phyloP scores from a whole-genome alignment of 2,888 invertebrate species.

The Elegia similella region DNA sequence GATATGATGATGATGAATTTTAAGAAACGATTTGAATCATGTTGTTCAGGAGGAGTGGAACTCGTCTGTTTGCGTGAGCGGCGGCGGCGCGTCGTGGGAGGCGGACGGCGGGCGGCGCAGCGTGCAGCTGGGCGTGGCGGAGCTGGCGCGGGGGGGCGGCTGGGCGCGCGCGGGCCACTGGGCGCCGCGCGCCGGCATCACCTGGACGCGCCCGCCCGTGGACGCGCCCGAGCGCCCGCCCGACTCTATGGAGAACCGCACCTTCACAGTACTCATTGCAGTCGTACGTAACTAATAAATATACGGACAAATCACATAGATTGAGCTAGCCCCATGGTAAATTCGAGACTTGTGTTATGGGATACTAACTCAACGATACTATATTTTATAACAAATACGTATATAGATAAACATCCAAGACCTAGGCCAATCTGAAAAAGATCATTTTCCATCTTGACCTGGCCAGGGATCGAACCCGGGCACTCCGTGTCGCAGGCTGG shows the following conservation, averaged over 20 bases:
- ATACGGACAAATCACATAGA: no score
- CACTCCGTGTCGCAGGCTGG: no score
- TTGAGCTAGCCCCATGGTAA: no score
- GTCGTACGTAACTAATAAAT: slow-evolving; percentile 33
- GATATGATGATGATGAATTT: no score
- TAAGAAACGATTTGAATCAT: no score
- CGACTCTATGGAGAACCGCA: slow-evolving; percentile 65
- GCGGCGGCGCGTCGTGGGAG: slow-evolving; percentile 43
- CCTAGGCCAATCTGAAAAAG: no score
- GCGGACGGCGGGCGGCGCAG: slow-evolving; percentile 47
- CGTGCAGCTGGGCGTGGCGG: slow-evolving; percentile 50
- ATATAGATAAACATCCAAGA: no score
- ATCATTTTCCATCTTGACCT: no score
- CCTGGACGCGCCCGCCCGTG: slow-evolving; percentile 44
- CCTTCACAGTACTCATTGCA: slow-evolving; percentile 64
- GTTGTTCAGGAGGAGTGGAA: slow-evolving; percentile 37
- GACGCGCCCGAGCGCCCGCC: slow-evolving; percentile 42
- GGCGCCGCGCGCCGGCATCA: slow-evolving; percentile 46
- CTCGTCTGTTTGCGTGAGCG: slow-evolving; percentile 29
- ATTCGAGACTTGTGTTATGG: no score
- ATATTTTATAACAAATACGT: no score
- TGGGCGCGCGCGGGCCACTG: slow-evolving; percentile 51
- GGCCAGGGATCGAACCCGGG: no score
- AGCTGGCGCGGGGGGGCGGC: slow-evolving; percentile 56
- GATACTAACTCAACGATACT: no score